phyloP scores from a whole-genome alignment of 1,140 invertebrate species.

The Trachelipus rathkii region DNA sequence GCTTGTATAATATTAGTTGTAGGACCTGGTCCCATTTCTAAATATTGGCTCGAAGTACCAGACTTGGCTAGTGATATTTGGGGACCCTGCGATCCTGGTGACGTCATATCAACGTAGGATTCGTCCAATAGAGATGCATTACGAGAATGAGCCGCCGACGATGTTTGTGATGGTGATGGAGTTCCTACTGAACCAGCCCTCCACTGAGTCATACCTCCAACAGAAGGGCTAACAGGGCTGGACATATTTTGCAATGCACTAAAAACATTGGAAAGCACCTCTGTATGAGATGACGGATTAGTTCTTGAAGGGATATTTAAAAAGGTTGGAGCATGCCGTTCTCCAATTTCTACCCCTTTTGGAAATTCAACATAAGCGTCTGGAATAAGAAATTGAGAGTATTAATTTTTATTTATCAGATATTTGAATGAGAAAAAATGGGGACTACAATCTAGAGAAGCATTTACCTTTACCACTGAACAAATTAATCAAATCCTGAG shows the following conservation, averaged over 20 bases:
- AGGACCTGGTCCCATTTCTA: background rate
- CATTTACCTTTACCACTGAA: no score
- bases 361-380: no score
- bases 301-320: background rate
- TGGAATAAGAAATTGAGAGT: no score
- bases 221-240: background rate
- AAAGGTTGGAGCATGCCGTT: background rate
- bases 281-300: background rate
- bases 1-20: background rate
- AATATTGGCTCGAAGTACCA: background rate
- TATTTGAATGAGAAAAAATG: no score
- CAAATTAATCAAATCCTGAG: no score
- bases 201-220: background rate
- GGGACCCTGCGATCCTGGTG: background rate
- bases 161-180: background rate
- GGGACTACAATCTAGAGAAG: no score
- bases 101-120: background rate
- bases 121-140: background rate
- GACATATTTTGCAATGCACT: background rate
- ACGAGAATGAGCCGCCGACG: background rate
- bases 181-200: background rate
- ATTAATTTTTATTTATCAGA: no score
- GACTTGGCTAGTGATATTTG: background rate
- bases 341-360: background rate
- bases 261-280: background rate